Percentiles rank a stretch among this genome's conserved stretches.
Conservation (phyloP, 2,797 vertebrate species). For the Myoxocephalus aenaeus region DNA sequence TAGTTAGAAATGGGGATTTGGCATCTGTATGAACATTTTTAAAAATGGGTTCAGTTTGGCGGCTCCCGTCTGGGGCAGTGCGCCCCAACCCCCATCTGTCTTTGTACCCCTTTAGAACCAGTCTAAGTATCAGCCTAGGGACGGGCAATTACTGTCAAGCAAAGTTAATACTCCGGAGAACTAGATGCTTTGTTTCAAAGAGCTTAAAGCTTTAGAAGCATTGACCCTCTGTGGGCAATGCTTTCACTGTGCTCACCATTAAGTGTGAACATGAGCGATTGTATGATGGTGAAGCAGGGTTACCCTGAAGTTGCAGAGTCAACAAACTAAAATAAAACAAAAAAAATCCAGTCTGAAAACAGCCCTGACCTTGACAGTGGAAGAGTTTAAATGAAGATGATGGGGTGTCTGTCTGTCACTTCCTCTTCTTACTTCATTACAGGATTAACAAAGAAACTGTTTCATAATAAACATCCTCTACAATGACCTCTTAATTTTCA, state of each 20-base stretch:
- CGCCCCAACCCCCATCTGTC: conserved; percentile 51
- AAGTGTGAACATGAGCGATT: conserved; percentile 39
- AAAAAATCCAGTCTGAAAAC: neutral
- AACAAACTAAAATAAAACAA: conserved; percentile 33
- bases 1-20: too few relatives aligned
- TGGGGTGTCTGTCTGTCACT: conserved; percentile 9
- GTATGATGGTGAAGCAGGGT: conserved; percentile 42
- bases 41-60: neutral
- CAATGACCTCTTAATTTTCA: conserved; percentile 18
- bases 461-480: neutral
- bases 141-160: conserved; percentile 66
- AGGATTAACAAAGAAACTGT: conserved; percentile 23
- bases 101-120: conserved; percentile 65
- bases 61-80: conserved; percentile 58
- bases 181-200: conserved; percentile 46
- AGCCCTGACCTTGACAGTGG: conserved; percentile 20
- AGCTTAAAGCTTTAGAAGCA: conserved; percentile 39
- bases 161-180: conserved; percentile 49
- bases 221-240: conserved; percentile 26
- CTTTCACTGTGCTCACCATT: conserved; percentile 26
- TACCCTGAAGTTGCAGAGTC: conserved; percentile 41
- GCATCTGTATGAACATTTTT: too few relatives aligned
- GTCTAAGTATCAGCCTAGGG: conserved; percentile 57
- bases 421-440: conserved; percentile 15
- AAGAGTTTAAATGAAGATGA: conserved; percentile 11